Evolutionary conservation across 2,888 invertebrate species (phyloP), one percentile per base, ranked within the genome.

Genomic region (Xanthia icteritia): DNA sequence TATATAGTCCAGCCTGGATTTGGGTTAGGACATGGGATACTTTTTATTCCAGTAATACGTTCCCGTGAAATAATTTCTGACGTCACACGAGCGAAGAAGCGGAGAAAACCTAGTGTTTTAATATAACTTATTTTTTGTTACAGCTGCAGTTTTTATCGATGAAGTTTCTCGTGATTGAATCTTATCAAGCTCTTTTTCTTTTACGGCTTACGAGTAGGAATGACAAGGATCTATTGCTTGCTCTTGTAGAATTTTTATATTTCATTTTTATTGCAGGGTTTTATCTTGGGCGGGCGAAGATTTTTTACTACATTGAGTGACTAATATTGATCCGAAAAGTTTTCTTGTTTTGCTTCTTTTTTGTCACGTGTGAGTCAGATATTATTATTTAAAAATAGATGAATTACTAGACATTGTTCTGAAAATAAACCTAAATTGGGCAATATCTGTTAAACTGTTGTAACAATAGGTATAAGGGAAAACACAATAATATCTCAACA

Each of bases 161-260:
- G 1, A 72, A 68, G 66, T 73, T 74, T 64, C 61, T 64, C 60
- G 15, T 73, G 70, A 83, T 83, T 81, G 69, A 71, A 83, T 81
- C 48, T 76, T 77, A 56, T 71, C n/a, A 45, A 61, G 61, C 13
- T 42, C 31, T 72, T 74, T 66, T 71, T 60, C 23, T 60, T 71
- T 79, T 54, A 73, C n/a, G 13, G 61, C 23, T 71, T 42, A n/a
- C 20, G 20, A 69, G 23, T 60, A 42, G 4, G 68, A 71, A 54
- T 61, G 73, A 71, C 77, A 65, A 74, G 15, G 56, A 77, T 71
- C n/a, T 61, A 81, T 74, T 0, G 60, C 68, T 6, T 60, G 76
- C 20, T 51, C 70, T 74, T 36, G 58, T 39, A 13, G 64, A 82
- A n/a, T 27, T 72, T 80, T 77, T 20, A 39, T 67, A 39, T 67